Evolutionary conservation across 2,888 invertebrate genomes (phyloP).

Genomic region (Hoplodrina blanda): DNA sequence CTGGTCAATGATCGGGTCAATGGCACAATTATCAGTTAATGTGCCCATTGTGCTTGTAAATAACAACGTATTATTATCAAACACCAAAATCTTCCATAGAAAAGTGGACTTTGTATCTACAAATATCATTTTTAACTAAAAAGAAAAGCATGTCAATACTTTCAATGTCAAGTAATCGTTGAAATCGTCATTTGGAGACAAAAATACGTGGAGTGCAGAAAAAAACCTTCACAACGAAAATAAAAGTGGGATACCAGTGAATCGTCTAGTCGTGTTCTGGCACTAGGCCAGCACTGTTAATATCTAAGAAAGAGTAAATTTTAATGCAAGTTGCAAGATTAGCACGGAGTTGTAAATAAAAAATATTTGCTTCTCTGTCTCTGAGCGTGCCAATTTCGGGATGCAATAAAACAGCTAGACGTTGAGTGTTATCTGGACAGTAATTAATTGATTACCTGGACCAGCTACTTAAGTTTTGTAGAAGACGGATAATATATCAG

Average conservation of each 20-base stretch:
- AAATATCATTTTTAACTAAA: conserved; percentile 2
- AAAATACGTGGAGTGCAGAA: conserved; percentile 57
- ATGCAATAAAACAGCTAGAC: neutral
- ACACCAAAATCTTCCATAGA: conserved; percentile 21
- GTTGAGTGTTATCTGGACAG: neutral
- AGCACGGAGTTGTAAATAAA: conserved; percentile 10
- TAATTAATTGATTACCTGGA: neutral
- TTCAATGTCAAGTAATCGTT: conserved; percentile 49
- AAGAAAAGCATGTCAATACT: conserved; percentile 5
- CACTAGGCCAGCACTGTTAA: conserved; percentile 53
- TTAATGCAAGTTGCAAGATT: conserved; percentile 51
- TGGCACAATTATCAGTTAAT: conserved; percentile 43
- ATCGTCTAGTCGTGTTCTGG: conserved; percentile 54
- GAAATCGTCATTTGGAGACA: conserved; percentile 26
- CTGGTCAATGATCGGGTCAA: conserved; percentile 41
- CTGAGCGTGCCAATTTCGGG: neutral
- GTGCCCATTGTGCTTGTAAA: conserved; percentile 27
- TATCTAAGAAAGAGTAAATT: conserved; percentile 49
- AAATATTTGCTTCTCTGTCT: neutral
- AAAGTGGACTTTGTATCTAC: conserved; percentile 10
- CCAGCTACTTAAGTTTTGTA: no score
- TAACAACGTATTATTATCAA: conserved; percentile 33
- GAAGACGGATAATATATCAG: neutral
- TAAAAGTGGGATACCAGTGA: conserved; percentile 58
- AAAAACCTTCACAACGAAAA: conserved; percentile 64